These are phyloP conservation scores for Furcula furcula DNA, from an alignment of 2,888 invertebrate species.

Conservation along the genomic window DNA sequence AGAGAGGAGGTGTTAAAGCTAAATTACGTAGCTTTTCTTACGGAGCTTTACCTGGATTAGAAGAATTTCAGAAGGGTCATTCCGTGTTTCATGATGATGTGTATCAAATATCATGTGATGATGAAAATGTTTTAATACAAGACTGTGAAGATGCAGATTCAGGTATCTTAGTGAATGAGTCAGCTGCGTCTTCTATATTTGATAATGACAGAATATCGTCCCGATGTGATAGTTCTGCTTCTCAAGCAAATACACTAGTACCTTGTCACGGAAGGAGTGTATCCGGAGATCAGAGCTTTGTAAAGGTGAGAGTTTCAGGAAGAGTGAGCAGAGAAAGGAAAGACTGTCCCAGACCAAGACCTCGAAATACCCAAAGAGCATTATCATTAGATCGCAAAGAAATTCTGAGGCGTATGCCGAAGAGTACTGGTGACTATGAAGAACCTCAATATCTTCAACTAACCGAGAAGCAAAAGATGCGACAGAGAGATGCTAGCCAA, in stretches of 20 bases:
- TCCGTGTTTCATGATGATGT: constrained; percentile 84
- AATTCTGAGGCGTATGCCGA: constrained; percentile 74
- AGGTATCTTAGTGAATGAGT: constrained; percentile 88
- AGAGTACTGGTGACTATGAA: constrained; percentile 55
- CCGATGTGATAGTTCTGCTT: constrained; percentile 77
- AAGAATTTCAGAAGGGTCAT: constrained; percentile 84
- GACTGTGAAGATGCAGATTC: constrained; percentile 88
- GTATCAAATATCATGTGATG: constrained; percentile 72
- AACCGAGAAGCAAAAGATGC: constrained; percentile 76
- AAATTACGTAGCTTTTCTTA: constrained; percentile 88
- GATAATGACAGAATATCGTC: constrained; percentile 79
- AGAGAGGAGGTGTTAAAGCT: constrained; percentile 69
- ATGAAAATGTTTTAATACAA: constrained; percentile 79
- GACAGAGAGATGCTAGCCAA: constrained; percentile 64
- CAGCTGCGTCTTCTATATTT: constrained; percentile 85
- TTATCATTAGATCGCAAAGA: constrained; percentile 80
- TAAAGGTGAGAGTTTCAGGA: constrained; percentile 60
- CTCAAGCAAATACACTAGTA: constrained; percentile 59
- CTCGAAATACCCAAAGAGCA: constrained; percentile 74
- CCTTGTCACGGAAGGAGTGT: constrained; percentile 73
- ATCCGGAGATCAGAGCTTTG: constrained; percentile 72
- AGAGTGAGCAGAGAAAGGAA: constrained; percentile 67
- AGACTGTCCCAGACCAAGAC: constrained; percentile 55
- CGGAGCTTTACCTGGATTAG: constrained; percentile 87
- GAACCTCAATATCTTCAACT: constrained; percentile 72